Evolutionary conservation across 2,113 vertebrate species (phyloP), one percentile per base, ranked within the genome.

Genomic region (Gopherus evgoodei): DNA sequence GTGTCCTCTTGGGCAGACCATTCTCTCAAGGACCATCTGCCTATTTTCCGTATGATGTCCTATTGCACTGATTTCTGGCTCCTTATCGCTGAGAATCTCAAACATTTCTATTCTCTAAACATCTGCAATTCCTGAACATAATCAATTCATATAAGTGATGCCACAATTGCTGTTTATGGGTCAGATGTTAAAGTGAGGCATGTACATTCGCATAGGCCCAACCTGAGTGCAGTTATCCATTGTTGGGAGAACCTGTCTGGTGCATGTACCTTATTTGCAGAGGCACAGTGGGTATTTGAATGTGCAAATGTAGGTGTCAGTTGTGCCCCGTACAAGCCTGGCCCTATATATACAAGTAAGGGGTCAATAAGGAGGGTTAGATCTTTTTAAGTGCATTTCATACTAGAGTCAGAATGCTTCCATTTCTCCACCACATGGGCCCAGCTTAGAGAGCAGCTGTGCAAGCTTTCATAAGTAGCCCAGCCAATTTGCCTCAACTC

Each of bases 141-240:
- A 87, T 82, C 38, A 0, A 2, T 54, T 49, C 3, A 2, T 53
- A 81, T 57, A n/a, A 8, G 81, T 5, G 0, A 29, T 1, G 0
- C 1, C 1, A 0, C 57, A 35, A 31, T 10, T 75, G 84, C 69
- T 82, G 35, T 35, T 81, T 17, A 27, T 29, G 80, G 78, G 8
- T 84, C 90, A 94, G 93, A 84, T 2, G 86, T 27, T 69, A 57
- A 3, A 47, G 29, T 84, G 14, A 91, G 54, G 21, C 84, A 10
- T 6, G 4, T 65, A 31, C 59, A 65, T 16, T 57, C 1, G 2
- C 56, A 57, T 11, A 69, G 35, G 16, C 35, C 4, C 19, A 65
- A 69, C 21, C 17, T 35, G 76, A 1, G 1, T 0, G 12, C 83
- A 1, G 0, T 49, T 50, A 38, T 35, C 54, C 0, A 0, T 6